Evolutionary conservation across 1,140 invertebrate genomes (phyloP), one percentile per base, ranked within the genome.

Genomic region (Archegozetes longisetosus): DNA sequence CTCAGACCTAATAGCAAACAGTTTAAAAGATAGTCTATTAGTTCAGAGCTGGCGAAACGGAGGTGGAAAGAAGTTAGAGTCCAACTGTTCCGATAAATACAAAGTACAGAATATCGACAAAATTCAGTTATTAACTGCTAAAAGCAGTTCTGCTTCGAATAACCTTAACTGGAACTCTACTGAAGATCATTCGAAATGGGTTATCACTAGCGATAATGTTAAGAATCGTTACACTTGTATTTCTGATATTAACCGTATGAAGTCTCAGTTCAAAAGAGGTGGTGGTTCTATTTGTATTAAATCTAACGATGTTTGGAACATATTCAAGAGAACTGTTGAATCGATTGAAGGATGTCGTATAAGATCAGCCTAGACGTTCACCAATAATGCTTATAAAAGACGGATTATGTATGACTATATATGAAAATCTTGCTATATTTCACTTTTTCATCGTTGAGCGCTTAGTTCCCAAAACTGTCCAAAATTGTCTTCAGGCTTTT

Each of bases 151-250:
- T n/a, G 68, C 72, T 59, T 17, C 28, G 55, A 58, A 47, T 23
- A 26, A 28, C 4, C 63, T 82, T 52, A 70, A 74, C 24, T 91
- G 89, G 68, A 78, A 77, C n/a, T 83, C 80, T 1, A 78, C 80
- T 24, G 76, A 79, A 49, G 90, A 95, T 73, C 92, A 95, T 72
- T 87, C 88, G 0, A 96, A 96, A 72, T 94, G 89, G 89, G 84
- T 85, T 0, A 80, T 92, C 2, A 77, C 84, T 0, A 73, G 74
- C 1, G n/a, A 58, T 23, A 72, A 75, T 61, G 72, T 69, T 70
- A 68, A 70, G 73, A 65, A 57, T 52, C 71, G 76, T 50, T 91
- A 85, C 84, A 78, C 84, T 59, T 96, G 92, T 70, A 80, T 95
- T 17, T 88, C 87, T 14, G 91, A 94, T 70, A 90, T 95, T 23